Evolutionary conservation across 2,888 invertebrate genomes (phyloP).

Genomic region (Exocentrus adspersus): DNA sequence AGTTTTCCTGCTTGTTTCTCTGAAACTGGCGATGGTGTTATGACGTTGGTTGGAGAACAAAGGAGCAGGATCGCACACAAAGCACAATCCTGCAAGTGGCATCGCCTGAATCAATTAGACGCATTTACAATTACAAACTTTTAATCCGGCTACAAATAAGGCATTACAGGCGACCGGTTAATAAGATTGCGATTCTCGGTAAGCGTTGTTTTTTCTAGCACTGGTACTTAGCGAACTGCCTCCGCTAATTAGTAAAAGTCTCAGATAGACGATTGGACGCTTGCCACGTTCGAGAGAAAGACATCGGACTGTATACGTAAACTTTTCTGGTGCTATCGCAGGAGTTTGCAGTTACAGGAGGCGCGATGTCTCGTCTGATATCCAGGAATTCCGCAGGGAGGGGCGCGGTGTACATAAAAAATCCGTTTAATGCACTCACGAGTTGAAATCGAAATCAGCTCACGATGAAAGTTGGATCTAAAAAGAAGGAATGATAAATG

Average conservation of each 20-base stretch:
- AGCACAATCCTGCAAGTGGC: constrained; percentile 35
- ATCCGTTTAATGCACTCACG: background rate
- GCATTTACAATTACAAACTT: constrained; percentile 56
- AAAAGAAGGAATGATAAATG: too few relatives aligned
- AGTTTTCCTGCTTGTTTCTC: too few relatives aligned
- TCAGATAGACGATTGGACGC: constrained; percentile 50
- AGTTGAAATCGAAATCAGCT: too few relatives aligned
- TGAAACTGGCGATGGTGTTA: background rate
- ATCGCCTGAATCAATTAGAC: constrained; percentile 52
- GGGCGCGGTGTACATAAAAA: constrained; percentile 1
- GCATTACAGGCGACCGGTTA: constrained; percentile 49
- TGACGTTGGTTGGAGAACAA: constrained; percentile 21
- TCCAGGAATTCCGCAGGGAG: constrained; percentile 14
- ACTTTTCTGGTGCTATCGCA: constrained; percentile 37
- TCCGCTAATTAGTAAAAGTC: constrained; percentile 56
- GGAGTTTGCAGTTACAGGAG: constrained; percentile 39
- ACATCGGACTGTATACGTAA: constrained; percentile 44
- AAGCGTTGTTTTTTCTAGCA: constrained; percentile 56
- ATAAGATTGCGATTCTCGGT: constrained; percentile 52
- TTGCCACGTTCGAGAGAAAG: constrained; percentile 44
- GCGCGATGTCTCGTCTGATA: constrained; percentile 53
- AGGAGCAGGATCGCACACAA: constrained; percentile 31
- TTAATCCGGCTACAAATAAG: constrained; percentile 57
- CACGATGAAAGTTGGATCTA: too few relatives aligned
- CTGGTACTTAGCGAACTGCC: constrained; percentile 51